A percentile compares a stretch with the other conserved stretches of the same genome.
Conservation (phyloP, 2,113 vertebrate genomes). For the Pelusios castaneus region DNA sequence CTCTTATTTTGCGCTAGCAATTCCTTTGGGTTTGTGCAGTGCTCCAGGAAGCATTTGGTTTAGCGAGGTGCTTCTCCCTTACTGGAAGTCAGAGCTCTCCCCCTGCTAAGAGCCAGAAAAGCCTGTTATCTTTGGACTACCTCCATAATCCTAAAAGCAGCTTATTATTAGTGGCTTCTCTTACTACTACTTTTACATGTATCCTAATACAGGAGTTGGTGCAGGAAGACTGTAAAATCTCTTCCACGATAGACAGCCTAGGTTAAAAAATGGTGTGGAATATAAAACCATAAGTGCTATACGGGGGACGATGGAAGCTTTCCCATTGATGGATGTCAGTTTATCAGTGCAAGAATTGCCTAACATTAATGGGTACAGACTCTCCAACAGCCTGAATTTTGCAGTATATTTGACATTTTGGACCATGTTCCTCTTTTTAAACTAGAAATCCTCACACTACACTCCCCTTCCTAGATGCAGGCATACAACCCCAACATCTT, state of each 20-base stretch:
- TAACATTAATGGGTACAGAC: not conserved
- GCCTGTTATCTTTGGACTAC: not conserved
- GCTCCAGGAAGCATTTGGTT: too few relatives aligned
- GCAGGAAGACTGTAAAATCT: not conserved
- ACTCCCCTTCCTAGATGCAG: not conserved
- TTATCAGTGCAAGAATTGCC: not conserved
- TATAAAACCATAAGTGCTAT: not conserved
- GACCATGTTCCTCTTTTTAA: not conserved
- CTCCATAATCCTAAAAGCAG: not conserved
- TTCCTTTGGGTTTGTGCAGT: not conserved
- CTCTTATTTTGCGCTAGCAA: too few relatives aligned
- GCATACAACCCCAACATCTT: not conserved
- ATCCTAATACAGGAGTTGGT: too few relatives aligned
- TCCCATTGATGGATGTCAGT: not conserved
- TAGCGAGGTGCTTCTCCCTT: not conserved
- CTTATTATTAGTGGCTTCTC: not conserved
- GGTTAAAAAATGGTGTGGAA: not conserved
- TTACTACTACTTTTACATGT: not conserved
- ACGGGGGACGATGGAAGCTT: rapidly evolving
- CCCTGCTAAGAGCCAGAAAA: not conserved
- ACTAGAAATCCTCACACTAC: not conserved
- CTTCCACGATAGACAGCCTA: too few relatives aligned
- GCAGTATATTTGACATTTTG: not conserved
- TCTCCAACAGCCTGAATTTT: not conserved
- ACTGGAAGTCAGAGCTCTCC: not conserved